phyloP scores from a whole-genome alignment of 2,113 vertebrate species.

The Theropithecus gelada region DNA sequence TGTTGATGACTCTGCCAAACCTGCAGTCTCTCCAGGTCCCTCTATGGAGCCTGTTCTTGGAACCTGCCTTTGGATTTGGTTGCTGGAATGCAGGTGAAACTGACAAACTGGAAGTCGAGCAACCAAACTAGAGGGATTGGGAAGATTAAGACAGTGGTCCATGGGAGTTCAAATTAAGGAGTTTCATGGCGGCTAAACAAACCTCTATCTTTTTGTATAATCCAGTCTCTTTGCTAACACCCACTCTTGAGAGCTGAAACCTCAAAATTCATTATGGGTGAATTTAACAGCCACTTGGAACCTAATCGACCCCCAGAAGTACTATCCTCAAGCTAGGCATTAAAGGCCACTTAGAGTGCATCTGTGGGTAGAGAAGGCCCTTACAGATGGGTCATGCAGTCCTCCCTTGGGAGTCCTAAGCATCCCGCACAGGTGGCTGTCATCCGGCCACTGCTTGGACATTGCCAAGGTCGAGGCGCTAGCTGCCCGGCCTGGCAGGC shows the following conservation, averaged over 20 bases:
- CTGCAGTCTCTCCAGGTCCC: neutral
- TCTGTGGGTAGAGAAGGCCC: neutral
- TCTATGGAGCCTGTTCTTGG: neutral
- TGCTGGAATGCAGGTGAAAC: slow-evolving; percentile 18
- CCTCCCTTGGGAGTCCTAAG: neutral
- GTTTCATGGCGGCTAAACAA: neutral
- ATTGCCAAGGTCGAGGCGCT: slow-evolving; percentile 59
- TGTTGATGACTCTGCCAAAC: slow-evolving; percentile 9
- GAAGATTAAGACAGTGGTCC: neutral
- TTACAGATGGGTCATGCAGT: neutral
- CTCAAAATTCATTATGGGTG: neutral
- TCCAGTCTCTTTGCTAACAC: slow-evolving; percentile 5
- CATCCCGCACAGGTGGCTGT: slow-evolving; percentile 58
- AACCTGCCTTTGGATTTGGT: neutral
- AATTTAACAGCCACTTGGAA: neutral
- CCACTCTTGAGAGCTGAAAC: neutral
- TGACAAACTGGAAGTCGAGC: neutral
- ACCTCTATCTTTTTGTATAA: neutral
- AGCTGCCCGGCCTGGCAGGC: neutral
- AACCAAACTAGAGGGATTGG: neutral
- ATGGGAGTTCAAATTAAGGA: neutral
- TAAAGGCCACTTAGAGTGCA: neutral
- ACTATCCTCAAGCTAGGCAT: neutral
- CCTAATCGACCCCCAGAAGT: neutral
- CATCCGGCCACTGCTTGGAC: slow-evolving; percentile 22